Conservation (phyloP, 2,888 invertebrate genomes). For the Agonopterix heracliana region DNA sequence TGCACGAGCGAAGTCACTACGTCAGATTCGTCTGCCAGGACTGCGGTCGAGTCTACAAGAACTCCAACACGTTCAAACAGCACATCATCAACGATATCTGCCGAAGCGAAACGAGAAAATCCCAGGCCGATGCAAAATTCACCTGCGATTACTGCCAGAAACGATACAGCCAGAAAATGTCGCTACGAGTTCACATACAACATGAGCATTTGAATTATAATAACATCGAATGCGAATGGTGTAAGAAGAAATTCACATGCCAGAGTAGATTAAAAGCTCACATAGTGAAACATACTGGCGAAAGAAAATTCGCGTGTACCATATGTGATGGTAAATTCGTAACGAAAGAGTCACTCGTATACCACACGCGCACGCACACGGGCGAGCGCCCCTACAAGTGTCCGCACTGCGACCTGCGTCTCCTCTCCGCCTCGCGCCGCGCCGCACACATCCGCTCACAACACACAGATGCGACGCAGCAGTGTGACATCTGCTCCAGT, state of each 20-base stretch:
- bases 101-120: conserved; percentile 36
- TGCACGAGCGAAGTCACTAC: conserved; percentile 46
- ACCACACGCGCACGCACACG: conserved; percentile 60
- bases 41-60: conserved; percentile 56
- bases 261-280: conserved; percentile 57
- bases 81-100: conserved; percentile 51
- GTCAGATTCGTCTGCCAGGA: conserved; percentile 42
- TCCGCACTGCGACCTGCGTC: conserved; percentile 40
- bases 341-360: conserved; percentile 52
- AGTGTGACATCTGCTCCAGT: conserved; percentile 45
- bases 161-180: conserved; percentile 56
- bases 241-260: conserved; percentile 58
- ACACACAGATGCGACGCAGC: conserved; percentile 33
- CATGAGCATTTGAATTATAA: conserved; percentile 59
- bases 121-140: conserved; percentile 42
- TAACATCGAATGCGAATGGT: conserved; percentile 54
- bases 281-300: conserved; percentile 57
- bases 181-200: conserved; percentile 57
- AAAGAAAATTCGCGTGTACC: conserved; percentile 48
- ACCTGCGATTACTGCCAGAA: conserved; percentile 61
- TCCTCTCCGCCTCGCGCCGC: conserved; percentile 51
- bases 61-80: conserved; percentile 43
- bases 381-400: conserved; percentile 60
- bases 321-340: conserved; percentile 53
- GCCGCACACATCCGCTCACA: conserved; percentile 47